phyloP scores from a whole-genome alignment of 2,888 invertebrate genomes.

The Thereva nobilitata region DNA sequence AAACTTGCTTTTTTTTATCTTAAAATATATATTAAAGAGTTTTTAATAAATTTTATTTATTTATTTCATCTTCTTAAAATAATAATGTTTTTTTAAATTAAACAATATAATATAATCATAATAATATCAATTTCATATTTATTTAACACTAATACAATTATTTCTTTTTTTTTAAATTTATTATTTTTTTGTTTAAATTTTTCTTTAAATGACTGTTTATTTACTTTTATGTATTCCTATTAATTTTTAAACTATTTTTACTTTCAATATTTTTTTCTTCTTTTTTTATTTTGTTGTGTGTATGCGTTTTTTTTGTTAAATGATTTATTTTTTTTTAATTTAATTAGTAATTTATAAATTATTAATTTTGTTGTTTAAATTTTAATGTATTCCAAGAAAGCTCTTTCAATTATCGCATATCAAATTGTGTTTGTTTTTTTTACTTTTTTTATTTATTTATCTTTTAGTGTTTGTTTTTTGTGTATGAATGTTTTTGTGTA shows the following conservation, averaged over 20 bases:
- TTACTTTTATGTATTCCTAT: too few species aligned
- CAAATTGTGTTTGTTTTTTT: constrained; percentile 27
- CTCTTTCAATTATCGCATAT: constrained; percentile 42
- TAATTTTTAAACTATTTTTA: too few species aligned
- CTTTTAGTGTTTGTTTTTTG: not conserved
- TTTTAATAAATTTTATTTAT: constrained; percentile 30
- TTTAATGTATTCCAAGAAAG: constrained; percentile 39
- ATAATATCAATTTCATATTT: too few species aligned
- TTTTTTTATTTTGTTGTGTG: constrained; percentile 11
- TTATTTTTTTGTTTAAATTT: too few species aligned
- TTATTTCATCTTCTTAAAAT: constrained; percentile 26
- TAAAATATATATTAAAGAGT: constrained; percentile 9
- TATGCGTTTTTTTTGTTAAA: constrained; percentile 3
- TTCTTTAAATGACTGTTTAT: too few species aligned
- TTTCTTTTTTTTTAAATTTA: too few species aligned
- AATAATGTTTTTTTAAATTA: constrained; percentile 17
- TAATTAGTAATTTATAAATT: constrained; percentile 11
- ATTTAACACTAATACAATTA: too few species aligned
- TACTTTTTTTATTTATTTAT: not conserved
- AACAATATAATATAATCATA: not conserved
- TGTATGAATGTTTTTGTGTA: too few species aligned
- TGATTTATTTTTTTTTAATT: not conserved
- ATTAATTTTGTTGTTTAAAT: constrained; percentile 14
- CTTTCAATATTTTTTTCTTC: not conserved
- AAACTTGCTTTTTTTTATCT: not conserved